Evolutionary conservation across 2,113 vertebrate species (phyloP).

Genomic region (Panthera tigris): DNA sequence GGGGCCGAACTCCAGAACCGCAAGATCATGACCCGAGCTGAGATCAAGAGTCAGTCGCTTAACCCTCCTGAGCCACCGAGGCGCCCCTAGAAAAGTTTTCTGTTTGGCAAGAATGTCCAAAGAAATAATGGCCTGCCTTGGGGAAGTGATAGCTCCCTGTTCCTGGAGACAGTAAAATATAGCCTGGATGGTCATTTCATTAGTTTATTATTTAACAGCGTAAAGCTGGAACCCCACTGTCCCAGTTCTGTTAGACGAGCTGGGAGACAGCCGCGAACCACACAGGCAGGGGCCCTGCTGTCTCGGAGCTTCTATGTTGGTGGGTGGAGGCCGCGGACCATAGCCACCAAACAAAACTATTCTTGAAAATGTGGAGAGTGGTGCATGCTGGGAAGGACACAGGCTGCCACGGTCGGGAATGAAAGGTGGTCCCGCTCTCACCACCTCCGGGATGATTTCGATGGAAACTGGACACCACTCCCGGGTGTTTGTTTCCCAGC

Average conservation of each 20-base stretch:
- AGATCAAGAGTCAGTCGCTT: too few relatives aligned
- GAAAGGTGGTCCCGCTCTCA: accelerated
- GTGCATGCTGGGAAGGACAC: neutral
- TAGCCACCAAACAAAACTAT: neutral
- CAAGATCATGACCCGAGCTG: too few relatives aligned
- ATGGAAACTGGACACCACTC: neutral
- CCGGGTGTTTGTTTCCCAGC: neutral
- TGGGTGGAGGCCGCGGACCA: neutral
- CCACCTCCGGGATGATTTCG: neutral
- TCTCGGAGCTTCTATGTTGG: neutral
- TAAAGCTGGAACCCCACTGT: neutral
- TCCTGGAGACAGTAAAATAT: neutral
- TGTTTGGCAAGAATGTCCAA: neutral
- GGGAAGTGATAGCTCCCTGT: neutral
- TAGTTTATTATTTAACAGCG: neutral
- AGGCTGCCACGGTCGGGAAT: neutral
- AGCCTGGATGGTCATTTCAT: neutral
- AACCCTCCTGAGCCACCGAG: too few relatives aligned
- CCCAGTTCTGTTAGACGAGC: neutral
- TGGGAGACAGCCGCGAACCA: neutral
- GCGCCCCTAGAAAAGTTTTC: neutral
- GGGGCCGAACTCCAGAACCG: too few relatives aligned
- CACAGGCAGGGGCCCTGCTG: accelerated
- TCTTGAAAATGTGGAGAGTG: neutral
- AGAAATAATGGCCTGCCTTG: neutral